phyloP scores from a whole-genome alignment of 2,888 invertebrate species.

The Trachelus stipa region DNA sequence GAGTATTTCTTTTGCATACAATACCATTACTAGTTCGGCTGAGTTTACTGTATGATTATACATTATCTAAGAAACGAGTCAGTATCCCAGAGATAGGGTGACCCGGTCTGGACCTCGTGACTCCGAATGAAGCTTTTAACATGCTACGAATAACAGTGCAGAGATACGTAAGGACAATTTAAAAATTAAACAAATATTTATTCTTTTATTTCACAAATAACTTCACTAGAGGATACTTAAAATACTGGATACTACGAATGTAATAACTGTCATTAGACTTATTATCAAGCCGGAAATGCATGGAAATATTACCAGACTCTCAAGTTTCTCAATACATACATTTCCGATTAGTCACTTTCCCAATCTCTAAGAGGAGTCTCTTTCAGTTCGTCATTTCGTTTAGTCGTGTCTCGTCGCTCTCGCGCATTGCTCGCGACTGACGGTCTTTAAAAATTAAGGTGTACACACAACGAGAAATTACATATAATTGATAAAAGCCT shows the following conservation, averaged over 20 bases:
- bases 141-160: not conserved
- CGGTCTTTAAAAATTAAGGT: not conserved
- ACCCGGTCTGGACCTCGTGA: conserved; percentile 39
- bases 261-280: not conserved
- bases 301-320: not conserved
- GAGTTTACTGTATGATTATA: not conserved
- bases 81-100: conserved; percentile 31
- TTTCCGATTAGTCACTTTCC: conserved; percentile 26
- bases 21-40: not conserved
- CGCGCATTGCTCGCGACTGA: conserved; percentile 10
- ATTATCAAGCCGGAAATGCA: not conserved
- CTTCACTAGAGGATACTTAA: not conserved
- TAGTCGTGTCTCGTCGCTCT: conserved; percentile 41
- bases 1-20: not conserved
- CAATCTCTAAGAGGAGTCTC: conserved; percentile 30
- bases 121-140: conserved; percentile 32
- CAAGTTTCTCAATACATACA: not conserved
- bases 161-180: not conserved
- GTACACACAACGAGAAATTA: not conserved
- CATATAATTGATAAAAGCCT: not conserved
- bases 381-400: conserved; percentile 39
- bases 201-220: not conserved
- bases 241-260: not conserved
- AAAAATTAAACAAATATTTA: not conserved
- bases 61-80: conserved; percentile 2